phyloP scores from a whole-genome alignment of 2,113 vertebrate genomes.

The Polyodon spathula region DNA sequence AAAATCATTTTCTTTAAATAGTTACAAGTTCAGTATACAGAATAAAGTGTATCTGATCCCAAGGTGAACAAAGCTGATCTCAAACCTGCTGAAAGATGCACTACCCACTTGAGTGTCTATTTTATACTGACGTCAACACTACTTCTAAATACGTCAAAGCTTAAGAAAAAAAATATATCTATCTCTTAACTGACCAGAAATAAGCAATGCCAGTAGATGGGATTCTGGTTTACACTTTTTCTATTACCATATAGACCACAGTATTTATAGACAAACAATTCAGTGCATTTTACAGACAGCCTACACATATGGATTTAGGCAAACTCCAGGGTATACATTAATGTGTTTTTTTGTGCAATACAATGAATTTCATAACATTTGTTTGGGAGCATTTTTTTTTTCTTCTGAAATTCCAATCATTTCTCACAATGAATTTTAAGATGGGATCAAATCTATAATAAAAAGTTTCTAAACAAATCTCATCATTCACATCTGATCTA shows the following conservation, averaged over 20 bases:
- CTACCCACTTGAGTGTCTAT: slow-evolving; percentile 15
- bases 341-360: slow-evolving; percentile 32
- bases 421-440: too few relatives aligned
- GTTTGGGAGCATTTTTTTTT: too few relatives aligned
- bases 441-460: slow-evolving; percentile 8
- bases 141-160: slow-evolving; percentile 9
- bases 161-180: slow-evolving; percentile 13
- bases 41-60: slow-evolving; percentile 29
- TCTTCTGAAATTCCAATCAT: too few relatives aligned
- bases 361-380: too few relatives aligned
- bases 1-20: slow-evolving; percentile 71
- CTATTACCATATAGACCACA: too few relatives aligned
- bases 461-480: slow-evolving; percentile 13
- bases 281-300: too few relatives aligned
- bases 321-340: slow-evolving; percentile 22
- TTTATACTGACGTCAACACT: slow-evolving; percentile 1
- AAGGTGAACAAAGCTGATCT: slow-evolving; percentile 4
- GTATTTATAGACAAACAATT: too few relatives aligned
- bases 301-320: too few relatives aligned
- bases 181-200: not conserved
- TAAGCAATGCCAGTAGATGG: not conserved
- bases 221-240: too few relatives aligned
- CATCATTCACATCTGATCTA: slow-evolving; percentile 29
- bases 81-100: slow-evolving; percentile 16
- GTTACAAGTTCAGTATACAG: slow-evolving; percentile 56